These are phyloP conservation scores for Meda fulgida DNA, from an alignment of 2,797 vertebrate species.

Conservation along the genomic window DNA sequence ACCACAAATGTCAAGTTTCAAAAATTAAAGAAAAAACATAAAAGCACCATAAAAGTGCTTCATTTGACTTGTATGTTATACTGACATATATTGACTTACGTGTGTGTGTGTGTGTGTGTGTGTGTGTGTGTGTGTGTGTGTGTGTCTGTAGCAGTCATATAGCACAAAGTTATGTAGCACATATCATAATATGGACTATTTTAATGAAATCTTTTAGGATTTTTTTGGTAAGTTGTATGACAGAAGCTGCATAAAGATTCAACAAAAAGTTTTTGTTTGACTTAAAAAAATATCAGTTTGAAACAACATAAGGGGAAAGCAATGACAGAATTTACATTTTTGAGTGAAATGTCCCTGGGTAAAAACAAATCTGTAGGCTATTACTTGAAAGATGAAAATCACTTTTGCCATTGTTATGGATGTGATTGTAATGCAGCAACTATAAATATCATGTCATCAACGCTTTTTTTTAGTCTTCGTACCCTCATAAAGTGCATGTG, in stretches of 20 bases:
- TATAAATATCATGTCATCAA: conserved; percentile 5
- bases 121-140: neutral
- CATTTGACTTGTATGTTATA: neutral
- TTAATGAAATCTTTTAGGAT: neutral
- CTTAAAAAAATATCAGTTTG: neutral
- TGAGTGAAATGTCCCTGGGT: neutral
- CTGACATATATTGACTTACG: no score
- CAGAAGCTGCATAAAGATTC: neutral
- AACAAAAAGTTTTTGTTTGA: neutral
- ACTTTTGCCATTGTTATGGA: conserved; percentile 27
- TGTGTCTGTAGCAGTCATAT: neutral
- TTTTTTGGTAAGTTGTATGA: neutral
- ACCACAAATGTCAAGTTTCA: conserved; percentile 14
- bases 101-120: no score
- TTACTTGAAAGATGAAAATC: conserved; percentile 16
- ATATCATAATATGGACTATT: neutral
- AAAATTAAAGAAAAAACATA: neutral
- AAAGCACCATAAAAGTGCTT: neutral
- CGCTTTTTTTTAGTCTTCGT: neutral
- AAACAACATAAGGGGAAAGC: neutral
- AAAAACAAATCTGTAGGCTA: neutral
- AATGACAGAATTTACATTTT: neutral
- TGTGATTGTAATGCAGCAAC: conserved; percentile 5
- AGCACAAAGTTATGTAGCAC: neutral
- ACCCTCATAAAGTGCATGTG: neutral